Evolutionary conservation across 2,797 vertebrate genomes (phyloP).

Genomic region (Sebastes cheni): DNA sequence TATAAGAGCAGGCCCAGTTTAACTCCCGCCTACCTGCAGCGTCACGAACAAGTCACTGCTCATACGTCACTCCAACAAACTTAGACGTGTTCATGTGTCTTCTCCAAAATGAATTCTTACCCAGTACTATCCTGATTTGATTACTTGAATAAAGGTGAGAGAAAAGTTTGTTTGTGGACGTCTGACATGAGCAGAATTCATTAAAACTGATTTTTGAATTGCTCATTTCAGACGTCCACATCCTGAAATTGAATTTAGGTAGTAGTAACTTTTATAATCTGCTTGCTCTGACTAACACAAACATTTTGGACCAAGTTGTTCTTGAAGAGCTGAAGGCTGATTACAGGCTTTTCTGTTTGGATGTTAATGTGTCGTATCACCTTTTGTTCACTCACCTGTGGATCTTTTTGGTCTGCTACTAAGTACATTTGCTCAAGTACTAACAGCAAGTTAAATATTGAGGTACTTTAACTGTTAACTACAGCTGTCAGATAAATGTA

Average conservation of each 20-base stretch:
- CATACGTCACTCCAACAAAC: slow-evolving; percentile 16
- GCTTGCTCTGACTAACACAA: slow-evolving; percentile 69
- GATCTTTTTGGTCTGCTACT: not conserved
- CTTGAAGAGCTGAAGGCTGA: slow-evolving; percentile 47
- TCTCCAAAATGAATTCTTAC: not conserved
- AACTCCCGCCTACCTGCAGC: slow-evolving; percentile 18
- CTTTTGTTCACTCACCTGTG: not conserved
- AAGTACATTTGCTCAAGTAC: not conserved
- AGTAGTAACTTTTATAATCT: not conserved
- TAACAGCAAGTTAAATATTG: not conserved
- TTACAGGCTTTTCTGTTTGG: slow-evolving; percentile 28
- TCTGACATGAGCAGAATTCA: slow-evolving; percentile 42
- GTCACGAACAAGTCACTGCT: slow-evolving; percentile 51
- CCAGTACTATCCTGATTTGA: not conserved
- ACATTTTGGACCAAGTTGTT: slow-evolving; percentile 6
- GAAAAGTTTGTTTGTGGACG: slow-evolving; percentile 10
- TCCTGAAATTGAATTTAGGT: not conserved
- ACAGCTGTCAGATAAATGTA: no score
- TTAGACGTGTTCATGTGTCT: not conserved
- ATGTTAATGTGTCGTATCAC: not conserved
- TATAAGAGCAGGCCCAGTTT: slow-evolving; percentile 44
- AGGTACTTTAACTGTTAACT: no score
- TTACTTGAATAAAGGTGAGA: slow-evolving; percentile 12
- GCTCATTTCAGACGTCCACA: slow-evolving; percentile 47
- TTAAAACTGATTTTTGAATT: not conserved